phyloP scores from a whole-genome alignment of 2,888 invertebrate genomes.

The Catocala nupta region DNA sequence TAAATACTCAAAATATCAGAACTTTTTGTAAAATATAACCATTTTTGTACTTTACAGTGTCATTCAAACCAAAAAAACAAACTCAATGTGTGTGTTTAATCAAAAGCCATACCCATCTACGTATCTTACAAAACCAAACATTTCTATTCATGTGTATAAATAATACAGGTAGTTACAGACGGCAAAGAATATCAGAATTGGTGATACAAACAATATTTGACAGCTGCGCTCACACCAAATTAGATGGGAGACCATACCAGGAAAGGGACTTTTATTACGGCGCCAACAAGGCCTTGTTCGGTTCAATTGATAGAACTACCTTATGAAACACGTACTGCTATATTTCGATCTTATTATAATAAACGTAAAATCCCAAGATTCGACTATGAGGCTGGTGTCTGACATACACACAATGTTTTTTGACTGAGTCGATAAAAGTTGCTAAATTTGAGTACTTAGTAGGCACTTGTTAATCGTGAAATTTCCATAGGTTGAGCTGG shows the following conservation, averaged over 20 bases:
- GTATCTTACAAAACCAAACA: too few species aligned
- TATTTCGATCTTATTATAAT: slow-evolving; percentile 12
- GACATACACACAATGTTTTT: background rate
- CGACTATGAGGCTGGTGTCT: background rate
- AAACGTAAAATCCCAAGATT: slow-evolving; percentile 15
- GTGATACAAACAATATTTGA: background rate
- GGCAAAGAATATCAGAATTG: background rate
- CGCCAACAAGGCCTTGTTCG: slow-evolving; percentile 6
- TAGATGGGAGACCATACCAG: background rate
- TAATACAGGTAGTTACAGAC: too few species aligned
- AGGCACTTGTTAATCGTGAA: too few species aligned
- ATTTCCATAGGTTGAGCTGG: too few species aligned
- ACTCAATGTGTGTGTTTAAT: too few species aligned
- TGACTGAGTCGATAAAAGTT: background rate
- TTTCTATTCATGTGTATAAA: too few species aligned
- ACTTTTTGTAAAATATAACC: background rate
- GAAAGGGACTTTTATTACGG: background rate
- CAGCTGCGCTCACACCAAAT: background rate
- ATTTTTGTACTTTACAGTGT: background rate
- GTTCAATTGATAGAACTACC: slow-evolving; percentile 8
- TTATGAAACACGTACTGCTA: slow-evolving; percentile 12
- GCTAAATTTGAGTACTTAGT: too few species aligned
- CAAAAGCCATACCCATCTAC: too few species aligned
- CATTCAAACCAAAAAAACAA: too few species aligned
- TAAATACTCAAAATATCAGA: too few species aligned